These are phyloP conservation scores for Metopia argyrocephala DNA, from an alignment of 2,888 invertebrate genomes.

Conservation along the genomic window DNA sequence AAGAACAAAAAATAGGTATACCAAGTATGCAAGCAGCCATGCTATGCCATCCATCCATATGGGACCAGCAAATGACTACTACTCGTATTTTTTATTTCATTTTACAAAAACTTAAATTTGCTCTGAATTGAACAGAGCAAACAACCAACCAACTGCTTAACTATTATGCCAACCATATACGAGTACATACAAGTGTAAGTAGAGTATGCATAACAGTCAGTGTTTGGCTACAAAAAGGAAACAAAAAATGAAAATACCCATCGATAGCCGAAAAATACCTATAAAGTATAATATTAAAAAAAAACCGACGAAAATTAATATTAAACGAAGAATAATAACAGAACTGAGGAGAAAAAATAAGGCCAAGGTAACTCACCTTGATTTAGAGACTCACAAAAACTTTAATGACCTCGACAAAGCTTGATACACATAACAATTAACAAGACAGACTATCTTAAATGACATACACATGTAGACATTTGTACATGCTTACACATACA, in stretches of 20 bases:
- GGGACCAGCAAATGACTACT: too few relatives aligned
- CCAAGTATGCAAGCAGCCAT: constrained; percentile 34
- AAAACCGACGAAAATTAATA: constrained; percentile 30
- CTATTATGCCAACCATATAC: constrained; percentile 12
- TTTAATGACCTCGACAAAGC: constrained; percentile 76
- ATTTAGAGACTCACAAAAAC: constrained; percentile 75
- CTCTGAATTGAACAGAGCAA: not conserved
- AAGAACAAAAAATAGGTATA: constrained; percentile 10
- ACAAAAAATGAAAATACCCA: constrained; percentile 41
- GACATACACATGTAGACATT: constrained; percentile 17
- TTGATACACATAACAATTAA: constrained; percentile 68
- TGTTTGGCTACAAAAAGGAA: constrained; percentile 14
- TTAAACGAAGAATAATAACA: constrained; percentile 37
- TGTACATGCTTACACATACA: not conserved
- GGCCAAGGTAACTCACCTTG: constrained; percentile 77
- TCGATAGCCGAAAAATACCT: constrained; percentile 65
- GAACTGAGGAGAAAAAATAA: constrained; percentile 70
- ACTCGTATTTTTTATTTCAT: constrained; percentile 55
- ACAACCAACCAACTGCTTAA: not conserved
- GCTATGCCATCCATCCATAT: constrained; percentile 49
- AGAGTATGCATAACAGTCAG: not conserved
- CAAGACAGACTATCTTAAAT: constrained; percentile 14
- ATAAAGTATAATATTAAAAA: constrained; percentile 23
- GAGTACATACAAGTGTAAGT: not conserved
- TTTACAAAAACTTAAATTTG: constrained; percentile 54